A percentile compares a stretch with the other conserved stretches of the same genome.
Evolutionary conservation across 2,113 vertebrate species (phyloP).

Genomic region (Cynoglossus semilaevis): DNA sequence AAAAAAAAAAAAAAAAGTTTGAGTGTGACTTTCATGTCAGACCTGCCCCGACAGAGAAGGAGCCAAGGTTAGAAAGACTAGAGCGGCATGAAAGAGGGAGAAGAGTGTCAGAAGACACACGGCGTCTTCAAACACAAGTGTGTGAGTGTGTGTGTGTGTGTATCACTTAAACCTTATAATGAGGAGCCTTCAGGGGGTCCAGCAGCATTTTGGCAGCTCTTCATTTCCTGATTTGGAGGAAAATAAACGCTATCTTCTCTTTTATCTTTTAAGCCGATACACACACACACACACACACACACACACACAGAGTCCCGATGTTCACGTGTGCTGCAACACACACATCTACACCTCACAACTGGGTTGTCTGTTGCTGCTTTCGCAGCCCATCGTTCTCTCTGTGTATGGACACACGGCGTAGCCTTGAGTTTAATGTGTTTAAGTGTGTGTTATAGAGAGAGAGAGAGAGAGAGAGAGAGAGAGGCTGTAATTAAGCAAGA

Average conservation of each 20-base stretch:
- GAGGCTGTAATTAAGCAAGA: constrained; percentile 84
- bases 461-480: constrained; percentile 56
- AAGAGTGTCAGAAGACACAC: constrained; percentile 57
- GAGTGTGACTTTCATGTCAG: constrained; percentile 85
- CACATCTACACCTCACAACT: constrained; percentile 8
- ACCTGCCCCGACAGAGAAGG: constrained; percentile 85
- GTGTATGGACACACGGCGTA: too few species aligned
- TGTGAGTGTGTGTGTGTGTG: constrained; percentile 24
- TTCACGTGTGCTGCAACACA: constrained; percentile 26
- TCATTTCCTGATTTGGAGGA: constrained; percentile 85
- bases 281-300: background rate
- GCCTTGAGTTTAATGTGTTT: too few species aligned
- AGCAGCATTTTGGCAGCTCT: constrained; percentile 83
- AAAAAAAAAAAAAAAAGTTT: constrained; percentile 63
- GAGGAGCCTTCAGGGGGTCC: constrained; percentile 83
- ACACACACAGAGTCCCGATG: background rate
- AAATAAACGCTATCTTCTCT: constrained; percentile 36
- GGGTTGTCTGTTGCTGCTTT: constrained; percentile 67
- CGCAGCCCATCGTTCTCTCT: too few species aligned
- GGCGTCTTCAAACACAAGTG: constrained; percentile 66
- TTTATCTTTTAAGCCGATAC: constrained; percentile 50
- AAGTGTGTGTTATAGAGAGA: too few species aligned
- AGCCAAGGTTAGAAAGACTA: constrained; percentile 38
- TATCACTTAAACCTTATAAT: constrained; percentile 85
- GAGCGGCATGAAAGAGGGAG: constrained; percentile 48